Evolutionary conservation across 2,113 vertebrate genomes (phyloP).

Genomic region (Aleadryas rufinucha): DNA sequence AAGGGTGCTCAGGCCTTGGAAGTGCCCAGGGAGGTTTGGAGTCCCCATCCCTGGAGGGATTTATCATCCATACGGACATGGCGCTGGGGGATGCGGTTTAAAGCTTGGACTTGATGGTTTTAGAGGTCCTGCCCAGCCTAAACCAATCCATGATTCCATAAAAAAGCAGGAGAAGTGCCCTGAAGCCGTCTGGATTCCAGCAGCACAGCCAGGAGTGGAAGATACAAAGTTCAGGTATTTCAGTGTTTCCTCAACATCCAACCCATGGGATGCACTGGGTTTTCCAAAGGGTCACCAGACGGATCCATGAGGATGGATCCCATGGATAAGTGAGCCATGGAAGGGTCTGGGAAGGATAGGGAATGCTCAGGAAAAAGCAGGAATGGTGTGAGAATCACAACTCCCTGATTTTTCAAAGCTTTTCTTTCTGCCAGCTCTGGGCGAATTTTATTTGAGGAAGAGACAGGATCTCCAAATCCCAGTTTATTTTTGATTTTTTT

Average conservation of each 20-base stretch:
- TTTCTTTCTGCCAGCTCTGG: neutral
- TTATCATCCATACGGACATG: neutral
- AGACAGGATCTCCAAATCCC: neutral
- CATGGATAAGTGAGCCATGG: too few species aligned
- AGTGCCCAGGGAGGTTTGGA: neutral
- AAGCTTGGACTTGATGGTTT: neutral
- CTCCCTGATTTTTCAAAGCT: neutral
- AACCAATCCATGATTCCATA: neutral
- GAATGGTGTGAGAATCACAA: neutral
- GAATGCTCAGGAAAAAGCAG: neutral
- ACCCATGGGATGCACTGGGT: accelerated
- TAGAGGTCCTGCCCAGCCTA: neutral
- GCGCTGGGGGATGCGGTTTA: neutral
- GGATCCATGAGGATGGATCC: neutral
- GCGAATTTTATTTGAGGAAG: neutral
- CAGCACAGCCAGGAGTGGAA: neutral
- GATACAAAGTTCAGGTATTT: too few species aligned
- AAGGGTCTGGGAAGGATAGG: neutral
- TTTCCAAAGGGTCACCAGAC: neutral
- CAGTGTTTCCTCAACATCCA: neutral
- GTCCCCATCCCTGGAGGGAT: neutral
- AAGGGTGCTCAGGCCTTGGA: neutral
- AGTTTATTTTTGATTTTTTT: neutral
- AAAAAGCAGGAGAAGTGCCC: neutral
- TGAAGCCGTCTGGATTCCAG: too few species aligned